Evolutionary conservation across 2,113 vertebrate species (phyloP), one percentile per base, ranked within the genome.

Genomic region (Gobiocypris rarus): DNA sequence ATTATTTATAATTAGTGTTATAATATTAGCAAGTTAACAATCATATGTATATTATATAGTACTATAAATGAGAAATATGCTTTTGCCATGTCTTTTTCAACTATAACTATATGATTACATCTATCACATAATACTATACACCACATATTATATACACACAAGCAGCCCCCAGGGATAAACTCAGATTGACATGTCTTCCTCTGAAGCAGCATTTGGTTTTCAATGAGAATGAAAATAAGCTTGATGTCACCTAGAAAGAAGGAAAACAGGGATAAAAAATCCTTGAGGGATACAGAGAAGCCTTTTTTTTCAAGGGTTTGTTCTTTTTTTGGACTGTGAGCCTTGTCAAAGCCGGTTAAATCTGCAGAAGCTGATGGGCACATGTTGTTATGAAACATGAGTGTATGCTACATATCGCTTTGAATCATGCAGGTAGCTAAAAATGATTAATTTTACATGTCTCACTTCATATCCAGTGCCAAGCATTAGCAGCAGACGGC

Each of bases 161-260:
- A 65, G 19, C 10, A 41, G 34, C 38, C 34, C 38, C 22, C 14
- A 87, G 1, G 24, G 63, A 59, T 34, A 76, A 41, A 56, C 8
- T 84, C 34, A 82, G 41, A 77, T 86, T 90, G 81, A 90, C 91
- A 89, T 90, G 86, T 87, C 78, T 17, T 11, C 79, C 87, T 89
- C 85, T 85, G 85, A 76, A 69, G 63, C 85, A 84, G 11, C 26
- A 88, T 91, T 90, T 91, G 90, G 82, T 91, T 91, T 90, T 91
- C 92, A 93, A 90, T 91, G 87, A 87, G 69, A 89, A 83, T 31
- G 81, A 83, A 89, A 89, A 15, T 73, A 89, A 88, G 89, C 88
- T 90, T 91, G 90, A 91, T 90, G 90, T 90, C 86, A 90, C 86
- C 89, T 89, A 86, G 90, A 88, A 90, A 83, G 45, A 81, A 56